Evolutionary conservation across 1,140 invertebrate species (phyloP).

Genomic region (Scaptomyza montana): DNA sequence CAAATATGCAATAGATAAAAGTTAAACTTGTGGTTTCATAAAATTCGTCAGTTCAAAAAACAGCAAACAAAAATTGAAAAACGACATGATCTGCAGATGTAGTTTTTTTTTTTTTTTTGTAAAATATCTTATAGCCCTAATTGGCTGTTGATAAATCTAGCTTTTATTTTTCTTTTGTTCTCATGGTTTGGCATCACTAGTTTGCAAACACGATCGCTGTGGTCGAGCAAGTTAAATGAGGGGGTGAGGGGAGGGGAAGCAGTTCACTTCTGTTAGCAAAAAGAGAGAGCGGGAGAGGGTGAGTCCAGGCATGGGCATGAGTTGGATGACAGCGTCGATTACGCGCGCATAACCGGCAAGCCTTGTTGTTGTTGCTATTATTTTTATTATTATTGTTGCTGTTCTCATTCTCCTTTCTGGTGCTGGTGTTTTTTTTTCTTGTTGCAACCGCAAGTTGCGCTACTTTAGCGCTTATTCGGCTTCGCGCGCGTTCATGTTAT

Average conservation of each 20-base stretch:
- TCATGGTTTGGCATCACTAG: background rate
- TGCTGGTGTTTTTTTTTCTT: conserved; percentile 13
- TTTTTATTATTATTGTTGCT: conserved; percentile 42
- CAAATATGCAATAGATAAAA: too few species aligned
- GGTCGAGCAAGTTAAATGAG: background rate
- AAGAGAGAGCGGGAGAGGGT: background rate
- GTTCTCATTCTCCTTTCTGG: conserved; percentile 39
- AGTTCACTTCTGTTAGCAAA: conserved; percentile 12
- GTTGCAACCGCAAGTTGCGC: conserved; percentile 72
- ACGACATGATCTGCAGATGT: too few species aligned
- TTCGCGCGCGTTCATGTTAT: conserved; percentile 46
- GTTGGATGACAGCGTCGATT: conserved; percentile 53
- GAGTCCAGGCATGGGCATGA: conserved; percentile 5
- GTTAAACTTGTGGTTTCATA: too few species aligned
- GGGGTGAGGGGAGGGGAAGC: background rate
- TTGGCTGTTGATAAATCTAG: background rate
- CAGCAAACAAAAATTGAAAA: too few species aligned
- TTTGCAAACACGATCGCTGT: conserved; percentile 27
- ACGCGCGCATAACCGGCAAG: conserved; percentile 64
- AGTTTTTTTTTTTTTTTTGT: too few species aligned
- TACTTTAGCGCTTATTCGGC: conserved; percentile 79
- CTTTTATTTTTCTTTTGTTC: background rate
- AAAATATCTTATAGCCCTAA: too few species aligned
- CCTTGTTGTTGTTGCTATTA: conserved; percentile 20
- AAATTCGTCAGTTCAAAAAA: too few species aligned